Evolutionary conservation across 2,888 invertebrate species (phyloP), one percentile per base, ranked within the genome.

Genomic region (Pristionchus japonicus): DNA sequence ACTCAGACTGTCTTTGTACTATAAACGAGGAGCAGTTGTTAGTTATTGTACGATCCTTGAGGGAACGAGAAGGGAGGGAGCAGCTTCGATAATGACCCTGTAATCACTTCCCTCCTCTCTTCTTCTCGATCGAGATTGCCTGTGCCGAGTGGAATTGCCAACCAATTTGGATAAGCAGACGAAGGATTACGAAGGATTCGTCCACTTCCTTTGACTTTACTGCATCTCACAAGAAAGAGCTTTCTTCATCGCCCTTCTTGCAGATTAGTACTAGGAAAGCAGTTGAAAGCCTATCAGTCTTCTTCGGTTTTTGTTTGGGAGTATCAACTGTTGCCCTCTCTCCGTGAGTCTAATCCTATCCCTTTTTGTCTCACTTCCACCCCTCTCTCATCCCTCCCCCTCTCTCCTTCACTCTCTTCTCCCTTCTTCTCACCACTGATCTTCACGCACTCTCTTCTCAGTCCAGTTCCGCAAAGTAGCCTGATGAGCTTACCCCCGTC

Each of bases 381-480:
- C n/a, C n/a, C n/a, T n/a, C n/a, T n/a, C n/a, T n/a, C n/a, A n/a
- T n/a, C n/a, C n/a, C n/a, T n/a, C n/a, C n/a, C n/a, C 64, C 47
- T 31, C 85, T 27, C 52, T 43, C 17, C 82, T n/a, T 7, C 49
- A 1, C 31, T 11, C 47, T 34, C 82, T 52, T 52, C 47, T 37
- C 49, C 80, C 49, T 34, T 27, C 82, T 83, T 52, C 52, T 52
- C 52, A 3, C 23, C 49, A 83, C 37, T 83, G 49, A 83, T 83
- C 82, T 52, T 83, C 82, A 47, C 77, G 77, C 77, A 67, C 67
- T 34, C 67, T 67, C n/a, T n/a, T n/a, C 67, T 47, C 43, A 23
- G 77, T 31, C 77, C 77, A 77, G 77, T 77, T 77, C 77, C 77
- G 77, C 77, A 77, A 77, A 77, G 77, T 77, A 77, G 43, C 77